These are phyloP conservation scores for Lampris megalopsis DNA, from an alignment of 2,113 vertebrate genomes.

Conservation along the genomic window DNA sequence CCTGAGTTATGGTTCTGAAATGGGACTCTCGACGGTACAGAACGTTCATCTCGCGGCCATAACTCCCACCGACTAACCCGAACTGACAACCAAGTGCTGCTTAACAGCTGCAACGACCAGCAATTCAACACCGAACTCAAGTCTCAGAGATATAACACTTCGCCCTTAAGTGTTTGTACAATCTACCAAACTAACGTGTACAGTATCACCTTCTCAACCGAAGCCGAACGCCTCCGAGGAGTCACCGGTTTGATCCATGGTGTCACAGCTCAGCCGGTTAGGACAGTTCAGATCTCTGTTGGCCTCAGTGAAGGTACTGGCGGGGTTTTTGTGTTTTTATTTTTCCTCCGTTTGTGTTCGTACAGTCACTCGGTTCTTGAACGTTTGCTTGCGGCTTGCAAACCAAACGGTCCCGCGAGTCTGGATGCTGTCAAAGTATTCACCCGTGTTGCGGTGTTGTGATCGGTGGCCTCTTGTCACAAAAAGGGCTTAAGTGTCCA, in stretches of 20 bases:
- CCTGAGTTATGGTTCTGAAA: constrained; percentile 39
- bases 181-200: constrained; percentile 62
- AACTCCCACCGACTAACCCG: constrained; percentile 46
- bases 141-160: constrained; percentile 76
- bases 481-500: constrained; percentile 76
- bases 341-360: constrained; percentile 37
- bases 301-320: constrained; percentile 25
- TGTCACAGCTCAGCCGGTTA: constrained; percentile 13
- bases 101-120: constrained; percentile 80
- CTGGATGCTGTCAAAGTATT: constrained; percentile 43
- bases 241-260: constrained; percentile 15
- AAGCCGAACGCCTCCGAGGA: constrained; percentile 43
- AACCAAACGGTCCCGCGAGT: constrained; percentile 36
- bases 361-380: constrained; percentile 47
- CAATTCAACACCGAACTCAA: constrained; percentile 66
- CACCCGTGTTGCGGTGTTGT: constrained; percentile 42
- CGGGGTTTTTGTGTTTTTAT: not conserved
- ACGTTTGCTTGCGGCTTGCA: constrained; percentile 57
- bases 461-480: constrained; percentile 61
- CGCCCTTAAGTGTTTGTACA: constrained; percentile 76
- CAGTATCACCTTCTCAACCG: constrained; percentile 51
- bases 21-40: constrained; percentile 62
- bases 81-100: constrained; percentile 77
- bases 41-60: constrained; percentile 52
- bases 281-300: not conserved